A percentile compares a stretch with the other conserved stretches of the same genome.
Conservation (phyloP, 2,113 vertebrate species). For the Uria lomvia region DNA sequence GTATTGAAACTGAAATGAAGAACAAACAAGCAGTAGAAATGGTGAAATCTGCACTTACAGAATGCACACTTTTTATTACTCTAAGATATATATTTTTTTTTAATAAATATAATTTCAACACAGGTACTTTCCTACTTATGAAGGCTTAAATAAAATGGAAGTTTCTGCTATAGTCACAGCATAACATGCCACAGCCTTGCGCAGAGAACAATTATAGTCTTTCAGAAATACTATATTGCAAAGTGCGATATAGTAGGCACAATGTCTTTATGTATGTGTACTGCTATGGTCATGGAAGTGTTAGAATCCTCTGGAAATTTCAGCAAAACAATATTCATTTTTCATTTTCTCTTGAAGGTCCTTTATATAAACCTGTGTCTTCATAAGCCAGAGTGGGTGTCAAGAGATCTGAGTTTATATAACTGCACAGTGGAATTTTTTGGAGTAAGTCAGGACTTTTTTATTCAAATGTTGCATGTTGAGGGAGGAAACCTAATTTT, state of each 20-base stretch:
- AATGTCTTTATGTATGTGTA: neutral
- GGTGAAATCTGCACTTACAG: neutral
- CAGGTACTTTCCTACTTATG: neutral
- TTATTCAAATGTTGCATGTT: constrained; percentile 57
- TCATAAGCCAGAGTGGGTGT: constrained; percentile 51
- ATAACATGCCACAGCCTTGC: neutral
- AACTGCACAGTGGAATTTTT: constrained; percentile 46
- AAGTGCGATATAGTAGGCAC: neutral
- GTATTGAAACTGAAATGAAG: neutral
- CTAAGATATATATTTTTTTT: neutral
- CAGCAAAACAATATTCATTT: neutral
- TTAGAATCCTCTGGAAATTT: constrained; percentile 3
- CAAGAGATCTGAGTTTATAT: constrained; percentile 59
- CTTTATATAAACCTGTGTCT: constrained; percentile 51
- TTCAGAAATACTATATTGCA: constrained; percentile 7
- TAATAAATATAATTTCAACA: neutral
- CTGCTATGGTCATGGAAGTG: neutral
- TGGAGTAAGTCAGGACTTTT: constrained; percentile 55
- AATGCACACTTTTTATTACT: constrained; percentile 11
- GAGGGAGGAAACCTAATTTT: constrained; percentile 53
- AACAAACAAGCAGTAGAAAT: neutral
- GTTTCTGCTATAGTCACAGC: neutral
- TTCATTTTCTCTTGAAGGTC: constrained; percentile 34
- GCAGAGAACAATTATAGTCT: neutral
- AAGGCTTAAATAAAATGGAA: constrained; percentile 12